Conservation (phyloP, 2,113 vertebrate genomes). For the Aptenodytes forsteri region DNA sequence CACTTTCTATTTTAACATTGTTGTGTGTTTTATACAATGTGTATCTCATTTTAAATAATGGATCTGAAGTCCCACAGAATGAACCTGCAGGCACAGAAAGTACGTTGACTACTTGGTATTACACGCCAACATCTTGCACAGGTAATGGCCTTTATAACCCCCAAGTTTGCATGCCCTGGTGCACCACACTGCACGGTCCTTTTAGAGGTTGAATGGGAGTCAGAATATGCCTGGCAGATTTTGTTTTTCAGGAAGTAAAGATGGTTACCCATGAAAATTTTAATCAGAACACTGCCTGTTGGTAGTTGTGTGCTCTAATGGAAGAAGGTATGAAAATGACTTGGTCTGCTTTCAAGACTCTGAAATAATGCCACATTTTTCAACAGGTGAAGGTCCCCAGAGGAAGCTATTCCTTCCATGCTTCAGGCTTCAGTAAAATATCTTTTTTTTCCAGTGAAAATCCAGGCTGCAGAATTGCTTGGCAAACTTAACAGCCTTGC, state of each 20-base stretch:
- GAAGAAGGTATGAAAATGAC: background rate
- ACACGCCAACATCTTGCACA: background rate
- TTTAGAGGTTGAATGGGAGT: background rate
- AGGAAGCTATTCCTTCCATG: background rate
- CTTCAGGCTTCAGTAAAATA: background rate
- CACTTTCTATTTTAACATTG: background rate
- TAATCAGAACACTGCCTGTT: background rate
- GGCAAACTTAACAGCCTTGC: background rate
- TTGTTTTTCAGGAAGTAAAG: background rate
- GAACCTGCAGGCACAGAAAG: background rate
- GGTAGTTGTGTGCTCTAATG: background rate
- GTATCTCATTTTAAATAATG: background rate
- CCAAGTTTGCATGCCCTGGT: background rate
- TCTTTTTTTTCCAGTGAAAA: accelerated
- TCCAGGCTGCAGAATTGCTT: background rate
- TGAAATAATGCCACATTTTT: background rate
- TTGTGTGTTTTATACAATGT: background rate
- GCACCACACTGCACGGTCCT: background rate
- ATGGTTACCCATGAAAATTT: background rate
- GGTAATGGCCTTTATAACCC: background rate
- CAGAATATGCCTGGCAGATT: background rate
- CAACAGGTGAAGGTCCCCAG: background rate
- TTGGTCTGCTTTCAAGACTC: background rate
- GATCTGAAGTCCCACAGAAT: background rate
- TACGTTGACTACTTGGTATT: background rate